phyloP scores from a whole-genome alignment of 92 coral and sea anemone genomes.

The Diadumene lineata region DNA sequence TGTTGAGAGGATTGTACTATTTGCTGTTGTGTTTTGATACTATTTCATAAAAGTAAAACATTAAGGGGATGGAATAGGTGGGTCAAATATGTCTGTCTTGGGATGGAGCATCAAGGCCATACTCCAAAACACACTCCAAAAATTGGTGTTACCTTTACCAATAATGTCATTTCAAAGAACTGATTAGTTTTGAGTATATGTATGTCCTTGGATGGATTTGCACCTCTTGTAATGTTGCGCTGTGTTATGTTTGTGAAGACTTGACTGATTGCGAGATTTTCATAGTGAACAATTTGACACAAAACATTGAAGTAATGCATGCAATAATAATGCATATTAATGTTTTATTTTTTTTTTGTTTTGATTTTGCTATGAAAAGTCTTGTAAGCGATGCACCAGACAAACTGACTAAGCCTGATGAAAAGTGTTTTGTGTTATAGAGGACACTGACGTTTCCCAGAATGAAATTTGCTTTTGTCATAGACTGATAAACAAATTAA shows the following conservation, averaged over 20 bases:
- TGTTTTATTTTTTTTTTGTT: background rate
- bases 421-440: too few relatives aligned
- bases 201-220: conserved; percentile 12
- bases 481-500: too few relatives aligned
- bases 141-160: background rate
- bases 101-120: conserved; percentile 38
- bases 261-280: background rate
- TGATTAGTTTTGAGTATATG: background rate
- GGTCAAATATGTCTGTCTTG: conserved; percentile 11
- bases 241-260: background rate
- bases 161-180: background rate
- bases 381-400: too few relatives aligned
- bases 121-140: background rate
- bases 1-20: background rate
- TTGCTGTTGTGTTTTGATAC: conserved; percentile 12
- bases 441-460: too few relatives aligned
- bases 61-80: background rate
- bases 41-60: background rate
- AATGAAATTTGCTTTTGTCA: too few relatives aligned
- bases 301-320: too few relatives aligned
- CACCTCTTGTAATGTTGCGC: background rate
- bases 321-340: too few relatives aligned
- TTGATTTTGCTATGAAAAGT: background rate
- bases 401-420: too few relatives aligned
- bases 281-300: background rate